These are phyloP conservation scores for Tetrapedia diversipes DNA, from an alignment of 2,888 invertebrate genomes.

Conservation along the genomic window DNA sequence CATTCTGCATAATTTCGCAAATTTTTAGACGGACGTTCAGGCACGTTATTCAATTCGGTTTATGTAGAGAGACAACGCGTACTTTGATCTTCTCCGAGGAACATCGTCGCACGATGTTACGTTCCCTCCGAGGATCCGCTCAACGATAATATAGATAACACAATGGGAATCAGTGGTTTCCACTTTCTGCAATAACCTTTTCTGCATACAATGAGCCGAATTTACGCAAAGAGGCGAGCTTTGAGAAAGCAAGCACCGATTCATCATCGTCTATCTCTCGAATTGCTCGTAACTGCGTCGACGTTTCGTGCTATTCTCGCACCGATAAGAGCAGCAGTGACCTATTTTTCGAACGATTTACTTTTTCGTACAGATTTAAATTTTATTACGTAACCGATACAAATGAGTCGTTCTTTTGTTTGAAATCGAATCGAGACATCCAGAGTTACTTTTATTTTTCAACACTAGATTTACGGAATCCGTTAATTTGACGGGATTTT, in stretches of 20 bases:
- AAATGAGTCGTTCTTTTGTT: too few relatives aligned
- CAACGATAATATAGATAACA: background rate
- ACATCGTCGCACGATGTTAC: constrained; percentile 5
- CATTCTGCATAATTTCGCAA: too few relatives aligned
- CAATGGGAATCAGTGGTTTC: constrained; percentile 13
- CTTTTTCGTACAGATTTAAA: background rate
- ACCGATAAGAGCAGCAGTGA: background rate
- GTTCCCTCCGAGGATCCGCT: background rate
- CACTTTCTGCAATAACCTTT: background rate
- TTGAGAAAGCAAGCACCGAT: background rate
- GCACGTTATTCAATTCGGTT: too few relatives aligned
- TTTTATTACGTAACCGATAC: background rate
- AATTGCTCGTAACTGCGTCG: background rate
- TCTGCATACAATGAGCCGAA: constrained; percentile 14
- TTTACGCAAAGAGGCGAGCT: constrained; percentile 18
- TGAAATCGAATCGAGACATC: too few relatives aligned
- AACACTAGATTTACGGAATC: too few relatives aligned
- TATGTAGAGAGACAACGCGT: background rate
- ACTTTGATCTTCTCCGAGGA: background rate
- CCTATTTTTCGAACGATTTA: background rate
- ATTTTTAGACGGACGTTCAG: too few relatives aligned
- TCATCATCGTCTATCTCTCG: background rate
- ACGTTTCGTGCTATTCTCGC: background rate
- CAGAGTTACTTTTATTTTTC: too few relatives aligned
- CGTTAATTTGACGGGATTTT: too few relatives aligned